Base-by-base conservation (phyloP, 1,140 invertebrate species). In the Bombus superbus region DNA sequence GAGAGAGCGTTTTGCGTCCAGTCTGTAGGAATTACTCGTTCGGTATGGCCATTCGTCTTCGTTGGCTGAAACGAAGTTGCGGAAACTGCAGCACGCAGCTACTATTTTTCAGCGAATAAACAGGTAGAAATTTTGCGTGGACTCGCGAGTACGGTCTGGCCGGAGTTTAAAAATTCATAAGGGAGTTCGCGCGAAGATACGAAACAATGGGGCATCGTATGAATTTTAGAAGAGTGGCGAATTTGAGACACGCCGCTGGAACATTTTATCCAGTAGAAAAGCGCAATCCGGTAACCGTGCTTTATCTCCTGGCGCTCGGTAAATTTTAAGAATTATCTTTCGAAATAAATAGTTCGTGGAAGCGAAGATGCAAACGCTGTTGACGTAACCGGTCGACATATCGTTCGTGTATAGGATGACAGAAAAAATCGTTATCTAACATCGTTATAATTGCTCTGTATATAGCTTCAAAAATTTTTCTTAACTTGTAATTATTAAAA, bases 141-240 rank as follows among this genome's bases (percentile, higher is more conserved):
- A 85, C 64, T 62, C n/a, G 32, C 83, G 59, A 40, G 62, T 25
- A 53, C 9, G 68, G 76, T 71, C 77, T 83, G 74, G 76, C 68
- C 77, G 77, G 59, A 13, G 83, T 79, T 85, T 64, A 85, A 85
- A 85, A 72, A 85, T 85, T 85, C 83, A 80, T 85, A 85, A 85
- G 83, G 83, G 53, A 62, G 83, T 72, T 71, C 83, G 83, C 76
- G 57, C 53, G 77, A 62, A 80, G 83, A 85, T 85, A 85, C 83
- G 68, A 85, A 85, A 85, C 83, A 85, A 85, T 85, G 83, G 83
- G 83, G 83, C 53, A 32, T 85, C 66, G 76, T 79, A 85, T 85
- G 83, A 85, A 85, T 85, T 85, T 85, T 85, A 85, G 76, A 85
- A 35, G 83, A 80, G 83, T 38, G 83, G 83, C 83, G 83, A 85